These are phyloP conservation scores for Metaphire vulgaris DNA, from an alignment of 1,140 invertebrate species.

Conservation along the genomic window DNA sequence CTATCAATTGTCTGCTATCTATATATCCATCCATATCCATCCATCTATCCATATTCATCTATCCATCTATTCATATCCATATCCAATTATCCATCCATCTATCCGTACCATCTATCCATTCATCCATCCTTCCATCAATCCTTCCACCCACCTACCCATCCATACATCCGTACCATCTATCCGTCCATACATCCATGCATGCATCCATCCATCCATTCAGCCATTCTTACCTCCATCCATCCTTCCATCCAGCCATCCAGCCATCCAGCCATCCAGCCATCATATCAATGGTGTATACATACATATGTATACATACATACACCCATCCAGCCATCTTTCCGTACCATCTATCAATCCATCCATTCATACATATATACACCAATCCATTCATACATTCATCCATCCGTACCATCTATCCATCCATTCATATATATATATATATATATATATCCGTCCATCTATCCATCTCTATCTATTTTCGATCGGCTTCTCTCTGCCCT, in stretches of 20 bases:
- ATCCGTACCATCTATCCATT: not conserved
- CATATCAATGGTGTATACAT: not conserved
- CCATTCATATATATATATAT: conserved; percentile 25
- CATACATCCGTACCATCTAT: not conserved
- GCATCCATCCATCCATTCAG: conserved; percentile 1
- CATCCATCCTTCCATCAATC: not conserved
- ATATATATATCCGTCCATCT: conserved; percentile 28
- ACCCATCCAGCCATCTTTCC: not conserved
- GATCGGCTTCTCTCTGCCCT: no score
- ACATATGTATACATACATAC: not conserved
- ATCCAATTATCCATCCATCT: not conserved
- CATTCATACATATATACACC: conserved; percentile 2
- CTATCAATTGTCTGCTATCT: no score
- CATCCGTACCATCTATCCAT: conserved; percentile 29
- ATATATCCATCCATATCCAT: no score
- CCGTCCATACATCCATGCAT: conserved; percentile 6
- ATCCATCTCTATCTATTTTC: no score
- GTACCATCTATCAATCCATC: not conserved
- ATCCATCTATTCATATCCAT: no score
- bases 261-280: not conserved
- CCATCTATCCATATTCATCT: no score
- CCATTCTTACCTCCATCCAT: conserved; percentile 31
- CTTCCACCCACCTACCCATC: not conserved
- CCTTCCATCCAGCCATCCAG: not conserved
- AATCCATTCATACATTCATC: conserved; percentile 29